These are phyloP conservation scores for Adelphocoris suturalis DNA, from an alignment of 2,888 invertebrate species.

Conservation along the genomic window DNA sequence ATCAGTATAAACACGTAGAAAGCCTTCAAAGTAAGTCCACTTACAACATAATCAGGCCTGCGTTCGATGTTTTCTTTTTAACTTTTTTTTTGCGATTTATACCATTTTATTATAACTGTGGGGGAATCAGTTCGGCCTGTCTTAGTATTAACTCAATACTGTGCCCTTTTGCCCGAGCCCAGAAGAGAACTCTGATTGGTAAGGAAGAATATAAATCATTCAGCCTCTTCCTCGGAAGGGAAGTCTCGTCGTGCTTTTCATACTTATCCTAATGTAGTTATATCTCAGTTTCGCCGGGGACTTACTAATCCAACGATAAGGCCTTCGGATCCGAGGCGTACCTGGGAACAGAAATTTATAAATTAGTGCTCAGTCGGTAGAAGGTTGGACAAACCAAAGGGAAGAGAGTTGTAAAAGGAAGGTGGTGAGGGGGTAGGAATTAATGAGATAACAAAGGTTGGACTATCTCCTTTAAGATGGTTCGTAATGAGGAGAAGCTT, in stretches of 20 bases:
- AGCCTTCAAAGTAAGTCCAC: no score
- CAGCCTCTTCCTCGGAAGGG: background rate
- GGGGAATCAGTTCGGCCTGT: no score
- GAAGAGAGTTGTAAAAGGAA: background rate
- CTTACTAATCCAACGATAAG: constrained; percentile 7
- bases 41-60: no score
- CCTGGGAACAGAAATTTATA: background rate
- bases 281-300: background rate
- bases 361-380: constrained; percentile 20
- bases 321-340: background rate
- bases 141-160: no score
- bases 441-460: constrained; percentile 30
- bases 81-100: no score
- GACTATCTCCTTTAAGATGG: constrained; percentile 20
- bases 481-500: constrained; percentile 34
- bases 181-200: background rate
- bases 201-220: background rate
- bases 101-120: no score
- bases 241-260: background rate
- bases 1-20: no score
- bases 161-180: no score
- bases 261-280: constrained; percentile 13
- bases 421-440: background rate
- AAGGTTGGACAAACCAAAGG: background rate
- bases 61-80: no score